A percentile compares a stretch with the other conserved stretches of the same genome.
Evolutionary conservation across 2,797 vertebrate genomes (phyloP).

Genomic region (Hypotaenidia okinawae): DNA sequence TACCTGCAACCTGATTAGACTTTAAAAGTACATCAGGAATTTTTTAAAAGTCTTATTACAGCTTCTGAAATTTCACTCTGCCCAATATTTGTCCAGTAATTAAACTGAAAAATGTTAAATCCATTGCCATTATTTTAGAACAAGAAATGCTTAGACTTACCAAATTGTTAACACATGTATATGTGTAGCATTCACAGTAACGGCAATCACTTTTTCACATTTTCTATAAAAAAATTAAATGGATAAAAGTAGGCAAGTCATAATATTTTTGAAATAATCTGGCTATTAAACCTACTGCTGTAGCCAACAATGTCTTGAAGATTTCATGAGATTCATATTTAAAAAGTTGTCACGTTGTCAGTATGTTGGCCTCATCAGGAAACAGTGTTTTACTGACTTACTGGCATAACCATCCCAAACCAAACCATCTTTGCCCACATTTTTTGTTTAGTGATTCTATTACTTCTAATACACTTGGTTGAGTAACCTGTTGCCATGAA

Average conservation of each 20-base stretch:
- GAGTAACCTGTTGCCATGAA: neutral
- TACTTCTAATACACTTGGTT: neutral
- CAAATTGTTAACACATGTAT: conserved; percentile 7
- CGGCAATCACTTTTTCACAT: neutral
- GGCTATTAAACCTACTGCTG: neutral
- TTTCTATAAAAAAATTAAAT: neutral
- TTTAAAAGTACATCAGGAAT: neutral
- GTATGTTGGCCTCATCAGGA: neutral
- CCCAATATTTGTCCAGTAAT: neutral
- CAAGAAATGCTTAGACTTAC: neutral
- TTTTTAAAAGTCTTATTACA: neutral
- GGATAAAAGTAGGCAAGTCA: neutral
- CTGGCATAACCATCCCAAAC: neutral
- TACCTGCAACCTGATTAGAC: neutral
- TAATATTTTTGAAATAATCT: neutral
- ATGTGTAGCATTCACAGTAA: neutral
- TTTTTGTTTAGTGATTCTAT: neutral
- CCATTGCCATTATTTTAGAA: neutral
- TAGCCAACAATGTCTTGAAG: neutral
- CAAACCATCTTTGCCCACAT: neutral
- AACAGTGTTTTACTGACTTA: neutral
- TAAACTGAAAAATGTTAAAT: neutral
- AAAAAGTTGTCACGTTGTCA: neutral
- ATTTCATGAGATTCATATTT: neutral
- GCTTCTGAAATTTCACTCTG: neutral